Percentiles rank a stretch among this genome's conserved stretches.
phyloP scores from a whole-genome alignment of 1,140 invertebrate genomes.

The Drosophila setifemur region DNA sequence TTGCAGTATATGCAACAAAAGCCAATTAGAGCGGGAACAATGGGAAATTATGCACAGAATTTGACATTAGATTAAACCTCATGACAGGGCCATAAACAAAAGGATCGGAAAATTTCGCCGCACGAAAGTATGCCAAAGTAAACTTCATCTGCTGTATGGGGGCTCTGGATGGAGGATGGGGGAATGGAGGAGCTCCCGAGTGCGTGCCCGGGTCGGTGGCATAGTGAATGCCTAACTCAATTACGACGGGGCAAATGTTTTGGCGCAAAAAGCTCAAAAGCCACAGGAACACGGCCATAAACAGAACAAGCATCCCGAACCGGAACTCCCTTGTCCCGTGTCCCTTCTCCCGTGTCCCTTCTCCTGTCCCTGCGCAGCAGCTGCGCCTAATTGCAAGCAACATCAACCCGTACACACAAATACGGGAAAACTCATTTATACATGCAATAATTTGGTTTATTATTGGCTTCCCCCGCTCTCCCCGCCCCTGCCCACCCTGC shows the following conservation, averaged over 20 bases:
- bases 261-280: constrained; percentile 76
- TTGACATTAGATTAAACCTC: constrained; percentile 64
- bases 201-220: constrained; percentile 8
- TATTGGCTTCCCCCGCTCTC: constrained; percentile 55
- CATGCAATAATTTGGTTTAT: constrained; percentile 80
- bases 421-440: constrained; percentile 74
- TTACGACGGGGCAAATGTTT: constrained; percentile 70
- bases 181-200: not conserved
- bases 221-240: constrained; percentile 73
- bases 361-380: constrained; percentile 29
- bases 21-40: constrained; percentile 52
- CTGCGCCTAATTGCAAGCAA: constrained; percentile 76
- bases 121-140: constrained; percentile 59
- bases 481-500: constrained; percentile 27
- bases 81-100: constrained; percentile 52
- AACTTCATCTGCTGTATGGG: constrained; percentile 25
- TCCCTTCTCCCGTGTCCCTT: not conserved
- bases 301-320: constrained; percentile 31
- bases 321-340: not conserved
- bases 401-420: constrained; percentile 38
- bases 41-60: constrained; percentile 58
- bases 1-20: constrained; percentile 51
- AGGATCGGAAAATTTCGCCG: constrained; percentile 42
- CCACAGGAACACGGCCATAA: constrained; percentile 64
- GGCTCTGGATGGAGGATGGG: not conserved